Conservation (phyloP, 2,113 vertebrate genomes). For the mouse (Mus musculus) region DNA sequence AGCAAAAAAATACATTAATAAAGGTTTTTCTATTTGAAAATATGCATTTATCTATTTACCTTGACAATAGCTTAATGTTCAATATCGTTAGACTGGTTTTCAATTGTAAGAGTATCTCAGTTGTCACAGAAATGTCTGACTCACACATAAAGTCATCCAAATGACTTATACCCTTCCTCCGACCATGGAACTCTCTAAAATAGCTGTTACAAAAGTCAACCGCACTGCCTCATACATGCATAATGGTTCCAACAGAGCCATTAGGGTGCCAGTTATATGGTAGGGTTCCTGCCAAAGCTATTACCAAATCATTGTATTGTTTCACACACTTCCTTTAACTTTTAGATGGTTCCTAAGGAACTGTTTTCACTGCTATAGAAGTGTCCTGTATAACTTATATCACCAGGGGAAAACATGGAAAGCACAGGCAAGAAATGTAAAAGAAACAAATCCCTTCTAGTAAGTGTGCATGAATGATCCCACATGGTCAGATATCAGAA, state of each 20-base stretch:
- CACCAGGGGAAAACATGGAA: constrained; percentile 60
- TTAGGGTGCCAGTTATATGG: constrained; percentile 56
- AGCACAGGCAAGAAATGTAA: constrained; percentile 52
- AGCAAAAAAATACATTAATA: constrained; percentile 29
- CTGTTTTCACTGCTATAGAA: constrained; percentile 58
- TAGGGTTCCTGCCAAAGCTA: constrained; percentile 67
- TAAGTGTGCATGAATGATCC: constrained; percentile 44
- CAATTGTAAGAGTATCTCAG: constrained; percentile 24
- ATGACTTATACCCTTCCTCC: constrained; percentile 72
- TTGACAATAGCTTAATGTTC: constrained; percentile 53
- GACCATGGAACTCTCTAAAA: constrained; percentile 79
- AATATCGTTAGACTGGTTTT: constrained; percentile 50
- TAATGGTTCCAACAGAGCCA: constrained; percentile 74
- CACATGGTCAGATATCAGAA: constrained; percentile 65
- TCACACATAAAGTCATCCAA: constrained; percentile 68
- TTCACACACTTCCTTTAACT: constrained; percentile 33
- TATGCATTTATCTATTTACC: not conserved
- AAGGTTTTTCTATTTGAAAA: constrained; percentile 26
- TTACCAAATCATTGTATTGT: constrained; percentile 66
- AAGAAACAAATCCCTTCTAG: constrained; percentile 54
- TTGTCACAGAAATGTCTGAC: constrained; percentile 65
- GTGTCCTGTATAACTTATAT: constrained; percentile 63
- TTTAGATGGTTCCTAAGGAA: constrained; percentile 60
- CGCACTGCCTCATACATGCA: constrained; percentile 63
- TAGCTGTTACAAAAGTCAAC: constrained; percentile 76